phyloP scores from a whole-genome alignment of 1,140 invertebrate genomes.

The Arion vulgaris region DNA sequence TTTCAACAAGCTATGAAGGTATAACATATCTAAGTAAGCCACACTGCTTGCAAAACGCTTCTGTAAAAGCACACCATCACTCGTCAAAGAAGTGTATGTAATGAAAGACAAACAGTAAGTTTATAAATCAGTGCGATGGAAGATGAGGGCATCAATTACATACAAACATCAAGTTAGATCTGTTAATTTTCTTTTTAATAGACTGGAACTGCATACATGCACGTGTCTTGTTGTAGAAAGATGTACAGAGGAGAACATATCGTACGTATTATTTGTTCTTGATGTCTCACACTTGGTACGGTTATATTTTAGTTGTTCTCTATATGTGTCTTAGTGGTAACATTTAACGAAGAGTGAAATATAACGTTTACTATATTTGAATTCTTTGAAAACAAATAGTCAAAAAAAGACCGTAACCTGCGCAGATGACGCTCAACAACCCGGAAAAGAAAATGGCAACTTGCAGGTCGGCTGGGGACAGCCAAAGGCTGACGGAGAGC shows the following conservation, averaged over 20 bases:
- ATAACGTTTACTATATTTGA: no score
- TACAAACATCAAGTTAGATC: not conserved
- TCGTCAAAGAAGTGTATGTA: not conserved
- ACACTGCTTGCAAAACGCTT: not conserved
- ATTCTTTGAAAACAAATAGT: no score
- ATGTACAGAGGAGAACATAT: not conserved
- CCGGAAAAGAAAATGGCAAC: no score
- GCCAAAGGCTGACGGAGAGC: no score
- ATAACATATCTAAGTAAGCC: not conserved
- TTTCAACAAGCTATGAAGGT: not conserved
- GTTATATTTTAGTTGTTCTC: no score
- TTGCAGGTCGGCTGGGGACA: no score
- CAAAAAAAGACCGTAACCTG: no score
- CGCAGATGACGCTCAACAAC: no score
- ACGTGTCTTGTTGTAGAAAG: not conserved
- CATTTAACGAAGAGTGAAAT: no score
- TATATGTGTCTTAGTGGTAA: no score
- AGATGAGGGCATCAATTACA: not conserved
- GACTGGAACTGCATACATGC: not conserved
- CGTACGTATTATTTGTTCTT: no score
- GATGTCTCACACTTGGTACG: not conserved
- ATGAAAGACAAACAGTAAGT: constrained; percentile 17
- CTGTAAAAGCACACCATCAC: not conserved
- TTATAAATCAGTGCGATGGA: not conserved
- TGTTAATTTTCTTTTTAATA: constrained; percentile 28